phyloP scores from a whole-genome alignment of 92 coral and sea anemone species.

The Nematostella vectensis region DNA sequence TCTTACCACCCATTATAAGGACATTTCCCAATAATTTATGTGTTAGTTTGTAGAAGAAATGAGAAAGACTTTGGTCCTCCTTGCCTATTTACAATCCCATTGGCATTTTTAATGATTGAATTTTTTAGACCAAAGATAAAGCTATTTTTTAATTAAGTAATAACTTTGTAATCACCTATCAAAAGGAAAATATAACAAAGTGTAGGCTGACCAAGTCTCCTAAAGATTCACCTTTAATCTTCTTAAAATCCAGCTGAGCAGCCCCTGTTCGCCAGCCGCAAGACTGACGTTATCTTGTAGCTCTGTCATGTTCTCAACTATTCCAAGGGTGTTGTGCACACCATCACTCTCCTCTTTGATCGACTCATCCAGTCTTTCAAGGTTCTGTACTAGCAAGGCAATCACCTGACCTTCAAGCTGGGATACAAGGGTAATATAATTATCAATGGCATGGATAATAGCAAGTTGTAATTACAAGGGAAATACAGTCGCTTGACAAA shows the following conservation, averaged over 20 bases:
- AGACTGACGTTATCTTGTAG: constrained; percentile 63
- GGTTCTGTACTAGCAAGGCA: constrained; percentile 84
- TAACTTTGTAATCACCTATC: too few species aligned
- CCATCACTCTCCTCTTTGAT: constrained; percentile 96
- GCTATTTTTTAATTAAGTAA: too few species aligned
- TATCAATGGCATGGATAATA: neutral
- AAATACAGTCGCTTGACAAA: too few species aligned
- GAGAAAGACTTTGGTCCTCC: too few species aligned
- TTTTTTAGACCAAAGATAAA: too few species aligned
- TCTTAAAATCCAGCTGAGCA: constrained; percentile 82
- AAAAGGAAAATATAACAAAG: too few species aligned
- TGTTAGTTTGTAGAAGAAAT: too few species aligned
- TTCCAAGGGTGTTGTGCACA: constrained; percentile 88
- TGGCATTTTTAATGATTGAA: too few species aligned
- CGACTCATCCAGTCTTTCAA: constrained; percentile 88
- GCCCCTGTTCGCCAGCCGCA: constrained; percentile 88
- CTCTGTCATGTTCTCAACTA: constrained; percentile 93
- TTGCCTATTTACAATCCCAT: too few species aligned
- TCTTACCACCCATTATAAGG: too few species aligned
- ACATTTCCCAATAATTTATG: too few species aligned
- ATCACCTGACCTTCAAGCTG: constrained; percentile 92
- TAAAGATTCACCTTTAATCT: constrained; percentile 93
- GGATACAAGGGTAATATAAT: neutral
- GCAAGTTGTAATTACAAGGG: neutral
- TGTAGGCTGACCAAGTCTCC: too few species aligned